phyloP scores from a whole-genome alignment of 2,888 invertebrate species.

The Orthosia incerta region DNA sequence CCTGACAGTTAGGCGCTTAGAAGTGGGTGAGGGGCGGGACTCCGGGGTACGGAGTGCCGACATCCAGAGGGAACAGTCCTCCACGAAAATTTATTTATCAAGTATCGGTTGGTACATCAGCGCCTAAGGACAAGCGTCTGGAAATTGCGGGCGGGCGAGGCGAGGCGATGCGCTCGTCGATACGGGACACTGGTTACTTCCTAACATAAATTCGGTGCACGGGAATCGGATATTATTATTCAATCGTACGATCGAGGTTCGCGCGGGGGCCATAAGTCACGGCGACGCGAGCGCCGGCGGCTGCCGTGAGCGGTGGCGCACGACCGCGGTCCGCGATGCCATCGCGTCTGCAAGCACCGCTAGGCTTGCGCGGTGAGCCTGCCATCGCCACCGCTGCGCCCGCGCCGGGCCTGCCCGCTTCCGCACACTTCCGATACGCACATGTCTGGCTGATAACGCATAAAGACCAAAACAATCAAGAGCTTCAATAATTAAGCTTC shows the following conservation, averaged over 20 bases:
- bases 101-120: slow-evolving; percentile 80
- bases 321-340: slow-evolving; percentile 89
- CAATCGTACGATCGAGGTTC: slow-evolving; percentile 90
- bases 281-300: slow-evolving; percentile 90
- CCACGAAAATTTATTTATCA: slow-evolving; percentile 82
- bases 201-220: slow-evolving; percentile 90
- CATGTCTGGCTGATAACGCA: slow-evolving; percentile 22
- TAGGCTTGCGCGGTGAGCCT: slow-evolving; percentile 78
- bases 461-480: neutral
- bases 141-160: slow-evolving; percentile 82
- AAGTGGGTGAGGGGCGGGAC: slow-evolving; percentile 67
- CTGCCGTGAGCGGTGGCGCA: slow-evolving; percentile 90
- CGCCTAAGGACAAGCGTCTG: slow-evolving; percentile 82
- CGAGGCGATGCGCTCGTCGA: slow-evolving; percentile 82
- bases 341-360: slow-evolving; percentile 84
- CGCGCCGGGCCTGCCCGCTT: slow-evolving; percentile 51
- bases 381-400: slow-evolving; percentile 52
- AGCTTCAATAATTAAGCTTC: neutral
- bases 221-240: slow-evolving; percentile 91
- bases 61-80: slow-evolving; percentile 75
- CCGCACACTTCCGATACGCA: slow-evolving; percentile 66
- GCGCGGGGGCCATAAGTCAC: slow-evolving; percentile 90
- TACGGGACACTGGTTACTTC: slow-evolving; percentile 89
- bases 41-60: slow-evolving; percentile 75
- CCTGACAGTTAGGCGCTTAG: slow-evolving; percentile 76